Conservation (phyloP, 1,140 invertebrate species). For the Agraylea sexmaculata region DNA sequence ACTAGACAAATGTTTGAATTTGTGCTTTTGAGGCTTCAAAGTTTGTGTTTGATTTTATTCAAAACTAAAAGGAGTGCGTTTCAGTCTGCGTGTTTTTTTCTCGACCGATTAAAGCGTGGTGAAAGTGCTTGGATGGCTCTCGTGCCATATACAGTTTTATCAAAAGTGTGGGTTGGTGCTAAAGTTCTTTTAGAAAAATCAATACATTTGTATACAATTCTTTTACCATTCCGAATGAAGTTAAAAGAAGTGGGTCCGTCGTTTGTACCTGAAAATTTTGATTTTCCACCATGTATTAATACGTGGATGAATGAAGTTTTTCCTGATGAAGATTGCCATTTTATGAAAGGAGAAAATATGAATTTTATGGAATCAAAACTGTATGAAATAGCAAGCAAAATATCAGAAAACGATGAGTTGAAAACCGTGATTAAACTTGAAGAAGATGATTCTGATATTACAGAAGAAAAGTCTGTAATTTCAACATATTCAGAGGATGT, state of each 20-base stretch:
- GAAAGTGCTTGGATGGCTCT: conserved; percentile 43
- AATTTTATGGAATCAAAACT: conserved; percentile 11
- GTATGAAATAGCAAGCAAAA: neutral
- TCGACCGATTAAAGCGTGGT: conserved; percentile 39
- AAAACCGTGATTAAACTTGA: neutral
- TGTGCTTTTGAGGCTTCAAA: conserved; percentile 40
- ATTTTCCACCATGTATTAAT: conserved; percentile 36
- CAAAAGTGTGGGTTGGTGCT: conserved; percentile 45
- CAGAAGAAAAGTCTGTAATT: conserved; percentile 1
- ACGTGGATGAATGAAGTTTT: conserved; percentile 40
- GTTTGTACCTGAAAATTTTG: conserved; percentile 39
- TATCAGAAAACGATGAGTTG: neutral
- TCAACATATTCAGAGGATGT: neutral
- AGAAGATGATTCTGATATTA: neutral
- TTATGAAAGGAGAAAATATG: conserved; percentile 25
- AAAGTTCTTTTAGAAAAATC: conserved; percentile 36
- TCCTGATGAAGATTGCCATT: conserved; percentile 28
- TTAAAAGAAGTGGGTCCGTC: conserved; percentile 35
- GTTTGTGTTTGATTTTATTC: conserved; percentile 44
- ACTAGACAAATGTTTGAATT: conserved; percentile 46
- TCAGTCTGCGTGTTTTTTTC: conserved; percentile 38
- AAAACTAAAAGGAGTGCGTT: conserved; percentile 37
- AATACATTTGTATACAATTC: conserved; percentile 40
- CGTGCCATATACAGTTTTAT: conserved; percentile 41
- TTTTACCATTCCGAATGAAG: conserved; percentile 31